Evolutionary conservation across 2,797 vertebrate species (phyloP).

Genomic region (Apodemus agrarius): DNA sequence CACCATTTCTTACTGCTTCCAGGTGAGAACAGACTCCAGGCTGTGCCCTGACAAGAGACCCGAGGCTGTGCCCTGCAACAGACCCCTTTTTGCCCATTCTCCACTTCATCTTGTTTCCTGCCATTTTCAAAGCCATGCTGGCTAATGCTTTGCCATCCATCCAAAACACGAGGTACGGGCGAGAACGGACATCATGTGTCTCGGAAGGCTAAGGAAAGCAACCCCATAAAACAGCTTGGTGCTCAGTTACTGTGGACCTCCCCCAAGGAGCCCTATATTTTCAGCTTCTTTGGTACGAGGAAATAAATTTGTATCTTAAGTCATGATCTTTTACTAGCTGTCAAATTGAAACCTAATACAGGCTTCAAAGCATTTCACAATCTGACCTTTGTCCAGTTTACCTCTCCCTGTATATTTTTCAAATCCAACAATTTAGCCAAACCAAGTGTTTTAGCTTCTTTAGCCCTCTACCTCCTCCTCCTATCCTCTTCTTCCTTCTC

Average conservation of each 20-base stretch:
- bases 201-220: not conserved
- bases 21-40: not conserved
- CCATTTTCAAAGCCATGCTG: not conserved
- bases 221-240: not conserved
- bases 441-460: not conserved
- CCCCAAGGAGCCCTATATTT: not conserved
- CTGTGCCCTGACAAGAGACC: not conserved
- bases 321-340: conserved; percentile 53
- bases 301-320: conserved; percentile 49
- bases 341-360: conserved; percentile 47
- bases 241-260: not conserved
- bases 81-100: not conserved
- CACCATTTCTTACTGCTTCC: not conserved
- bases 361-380: conserved; percentile 32
- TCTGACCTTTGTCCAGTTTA: not conserved
- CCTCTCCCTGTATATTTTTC: conserved; percentile 20
- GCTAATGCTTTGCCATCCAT: not conserved
- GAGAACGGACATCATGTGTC: not conserved
- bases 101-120: not conserved
- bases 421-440: not conserved
- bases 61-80: too few relatives aligned
- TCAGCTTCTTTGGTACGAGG: conserved; percentile 21
- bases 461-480: not conserved
- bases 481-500: not conserved
- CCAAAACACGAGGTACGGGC: not conserved